These are phyloP conservation scores for Spodoptera frugiperda DNA, from an alignment of 1,140 invertebrate species.

Conservation along the genomic window DNA sequence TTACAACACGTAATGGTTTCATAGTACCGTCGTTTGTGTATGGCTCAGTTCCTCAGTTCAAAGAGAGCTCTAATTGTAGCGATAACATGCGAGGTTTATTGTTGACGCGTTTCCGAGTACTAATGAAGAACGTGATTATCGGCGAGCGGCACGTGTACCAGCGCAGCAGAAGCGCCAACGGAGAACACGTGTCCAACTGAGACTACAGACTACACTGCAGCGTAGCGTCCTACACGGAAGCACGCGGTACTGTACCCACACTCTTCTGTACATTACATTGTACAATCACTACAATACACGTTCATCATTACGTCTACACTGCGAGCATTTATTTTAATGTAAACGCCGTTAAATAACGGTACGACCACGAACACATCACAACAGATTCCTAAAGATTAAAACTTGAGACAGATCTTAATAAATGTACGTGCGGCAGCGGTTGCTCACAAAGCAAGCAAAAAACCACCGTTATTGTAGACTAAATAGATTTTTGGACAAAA, in stretches of 20 bases:
- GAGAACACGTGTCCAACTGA: constrained; percentile 48
- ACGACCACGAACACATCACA: constrained; percentile 13
- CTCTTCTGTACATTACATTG: no score
- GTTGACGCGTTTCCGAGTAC: constrained; percentile 53
- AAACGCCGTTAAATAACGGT: constrained; percentile 37
- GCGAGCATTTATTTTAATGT: not conserved
- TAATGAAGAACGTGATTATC: constrained; percentile 56
- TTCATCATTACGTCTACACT: constrained; percentile 21
- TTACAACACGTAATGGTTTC: constrained; percentile 26
- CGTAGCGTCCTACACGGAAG: constrained; percentile 49
- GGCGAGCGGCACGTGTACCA: constrained; percentile 53
- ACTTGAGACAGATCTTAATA: constrained; percentile 67
- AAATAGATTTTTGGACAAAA: constrained; percentile 84
- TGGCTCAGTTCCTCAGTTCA: constrained; percentile 38
- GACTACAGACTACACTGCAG: constrained; percentile 19
- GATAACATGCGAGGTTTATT: constrained; percentile 53
- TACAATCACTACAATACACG: constrained; percentile 29
- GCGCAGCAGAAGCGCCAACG: constrained; percentile 10
- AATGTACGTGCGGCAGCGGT: constrained; percentile 64
- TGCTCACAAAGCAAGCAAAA: constrained; percentile 55
- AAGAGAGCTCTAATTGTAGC: constrained; percentile 49
- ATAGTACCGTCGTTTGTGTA: constrained; percentile 30
- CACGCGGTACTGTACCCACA: constrained; percentile 51
- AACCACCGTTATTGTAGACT: constrained; percentile 78
- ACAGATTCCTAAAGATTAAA: constrained; percentile 31